Conservation (phyloP, 2,888 invertebrate genomes). For the Drosophila ezoana region DNA sequence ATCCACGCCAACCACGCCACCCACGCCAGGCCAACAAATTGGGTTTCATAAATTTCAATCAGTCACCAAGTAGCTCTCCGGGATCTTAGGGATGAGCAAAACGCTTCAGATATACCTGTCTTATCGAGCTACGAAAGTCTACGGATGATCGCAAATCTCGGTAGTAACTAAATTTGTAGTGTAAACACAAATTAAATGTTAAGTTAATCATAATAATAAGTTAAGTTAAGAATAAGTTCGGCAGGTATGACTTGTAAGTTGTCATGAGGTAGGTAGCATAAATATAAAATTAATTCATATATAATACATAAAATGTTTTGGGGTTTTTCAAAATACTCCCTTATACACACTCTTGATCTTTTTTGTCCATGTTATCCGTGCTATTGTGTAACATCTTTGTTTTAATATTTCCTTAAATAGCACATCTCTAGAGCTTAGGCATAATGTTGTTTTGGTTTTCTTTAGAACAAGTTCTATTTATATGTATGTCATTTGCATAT, state of each 20-base stretch:
- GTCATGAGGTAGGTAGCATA: too few relatives aligned
- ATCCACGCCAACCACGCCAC: slow-evolving; percentile 28
- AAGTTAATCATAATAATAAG: neutral
- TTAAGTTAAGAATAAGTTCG: too few relatives aligned
- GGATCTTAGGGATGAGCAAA: slow-evolving; percentile 34
- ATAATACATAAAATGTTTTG: too few relatives aligned
- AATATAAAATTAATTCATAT: neutral
- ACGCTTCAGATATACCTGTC: neutral
- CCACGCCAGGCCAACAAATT: slow-evolving; percentile 45
- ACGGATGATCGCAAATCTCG: neutral
- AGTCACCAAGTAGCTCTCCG: slow-evolving; percentile 9
- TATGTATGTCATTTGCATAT: slow-evolving; percentile 18
- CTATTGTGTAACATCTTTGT: too few relatives aligned
- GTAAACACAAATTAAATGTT: neutral
- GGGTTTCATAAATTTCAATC: slow-evolving; percentile 38
- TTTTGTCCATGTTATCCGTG: too few relatives aligned
- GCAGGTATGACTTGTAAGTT: neutral
- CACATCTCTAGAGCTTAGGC: slow-evolving; percentile 6
- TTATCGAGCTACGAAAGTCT: neutral
- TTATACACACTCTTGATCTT: too few relatives aligned
- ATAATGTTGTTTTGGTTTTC: too few relatives aligned
- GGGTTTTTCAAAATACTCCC: too few relatives aligned
- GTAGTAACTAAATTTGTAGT: neutral
- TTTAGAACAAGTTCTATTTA: slow-evolving; percentile 7
- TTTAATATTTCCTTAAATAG: neutral